A percentile compares a stretch with the other conserved stretches of the same genome.
Evolutionary conservation across 2,113 vertebrate species (phyloP).

Genomic region (Brevimyrus niger): DNA sequence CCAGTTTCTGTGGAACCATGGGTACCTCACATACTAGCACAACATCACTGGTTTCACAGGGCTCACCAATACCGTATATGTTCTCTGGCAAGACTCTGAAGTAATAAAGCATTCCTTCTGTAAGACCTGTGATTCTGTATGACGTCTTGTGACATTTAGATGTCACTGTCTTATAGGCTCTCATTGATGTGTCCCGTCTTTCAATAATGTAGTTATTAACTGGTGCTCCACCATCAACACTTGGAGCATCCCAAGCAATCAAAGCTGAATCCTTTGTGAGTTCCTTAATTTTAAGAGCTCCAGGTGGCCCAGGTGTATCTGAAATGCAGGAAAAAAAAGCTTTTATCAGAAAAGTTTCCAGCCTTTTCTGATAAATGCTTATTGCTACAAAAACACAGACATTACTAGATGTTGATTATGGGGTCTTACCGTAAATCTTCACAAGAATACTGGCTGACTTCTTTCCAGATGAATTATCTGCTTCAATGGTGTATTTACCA

Average conservation of each 20-base stretch:
- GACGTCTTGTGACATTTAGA: constrained; percentile 91
- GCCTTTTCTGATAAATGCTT: not conserved
- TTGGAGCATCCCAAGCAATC: constrained; percentile 88
- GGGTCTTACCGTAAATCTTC: constrained; percentile 85
- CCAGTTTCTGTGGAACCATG: constrained; percentile 77
- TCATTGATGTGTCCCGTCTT: constrained; percentile 93
- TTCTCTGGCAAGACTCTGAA: constrained; percentile 95
- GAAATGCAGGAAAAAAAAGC: constrained; percentile 15
- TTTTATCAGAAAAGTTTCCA: too few species aligned
- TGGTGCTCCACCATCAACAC: constrained; percentile 87
- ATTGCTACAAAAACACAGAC: not conserved
- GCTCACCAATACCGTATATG: constrained; percentile 90
- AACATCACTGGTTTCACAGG: constrained; percentile 81
- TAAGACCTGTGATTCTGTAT: constrained; percentile 77
- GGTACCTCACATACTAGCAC: constrained; percentile 88
- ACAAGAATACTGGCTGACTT: constrained; percentile 87
- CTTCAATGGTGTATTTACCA: constrained; percentile 87
- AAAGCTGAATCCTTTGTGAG: constrained; percentile 81
- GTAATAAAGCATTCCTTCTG: constrained; percentile 91
- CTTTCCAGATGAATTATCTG: constrained; percentile 90
- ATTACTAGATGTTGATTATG: not conserved
- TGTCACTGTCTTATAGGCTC: constrained; percentile 94
- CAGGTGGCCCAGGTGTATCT: constrained; percentile 94
- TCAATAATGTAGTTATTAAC: constrained; percentile 94
- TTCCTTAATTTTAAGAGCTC: constrained; percentile 83